These are phyloP conservation scores for Vimba vimba DNA, from an alignment of 2,113 vertebrate genomes.

Conservation along the genomic window DNA sequence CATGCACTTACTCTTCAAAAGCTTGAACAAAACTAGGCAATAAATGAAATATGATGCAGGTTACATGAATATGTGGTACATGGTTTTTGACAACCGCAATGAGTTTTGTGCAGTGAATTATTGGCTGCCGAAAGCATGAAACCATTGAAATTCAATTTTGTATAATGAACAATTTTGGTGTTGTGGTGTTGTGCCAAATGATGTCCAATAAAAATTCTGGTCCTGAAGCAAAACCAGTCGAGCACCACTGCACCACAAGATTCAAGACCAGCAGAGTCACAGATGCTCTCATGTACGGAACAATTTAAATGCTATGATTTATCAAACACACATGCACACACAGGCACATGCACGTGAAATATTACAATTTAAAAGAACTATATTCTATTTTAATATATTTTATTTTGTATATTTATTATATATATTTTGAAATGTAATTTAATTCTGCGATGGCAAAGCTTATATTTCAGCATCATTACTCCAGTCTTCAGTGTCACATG, in stretches of 20 bases:
- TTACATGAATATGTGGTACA: not conserved
- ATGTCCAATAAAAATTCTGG: constrained; percentile 18
- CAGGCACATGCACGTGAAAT: not conserved
- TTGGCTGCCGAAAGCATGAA: constrained; percentile 20
- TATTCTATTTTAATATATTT: not conserved
- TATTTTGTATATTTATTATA: not conserved
- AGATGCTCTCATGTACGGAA: not conserved
- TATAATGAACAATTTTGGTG: constrained; percentile 34
- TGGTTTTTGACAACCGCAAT: constrained; percentile 1
- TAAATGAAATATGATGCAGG: constrained; percentile 4
- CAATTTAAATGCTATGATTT: not conserved
- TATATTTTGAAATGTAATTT: not conserved
- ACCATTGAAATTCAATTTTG: constrained; percentile 1
- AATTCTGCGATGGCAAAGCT: not conserved
- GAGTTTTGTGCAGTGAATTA: constrained; percentile 2
- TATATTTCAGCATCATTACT: not conserved
- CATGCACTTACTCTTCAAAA: not conserved
- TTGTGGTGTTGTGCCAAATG: constrained; percentile 12
- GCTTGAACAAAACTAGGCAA: not conserved
- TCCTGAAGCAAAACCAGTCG: constrained; percentile 20
- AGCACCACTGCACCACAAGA: constrained; percentile 12
- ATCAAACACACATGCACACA: not conserved
- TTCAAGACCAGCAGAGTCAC: not conserved
- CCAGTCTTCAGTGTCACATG: not conserved
- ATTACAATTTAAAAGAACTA: too few species aligned